Base-by-base conservation (phyloP, 2,797 vertebrate genomes). In the Eurystomus glaucurus region DNA sequence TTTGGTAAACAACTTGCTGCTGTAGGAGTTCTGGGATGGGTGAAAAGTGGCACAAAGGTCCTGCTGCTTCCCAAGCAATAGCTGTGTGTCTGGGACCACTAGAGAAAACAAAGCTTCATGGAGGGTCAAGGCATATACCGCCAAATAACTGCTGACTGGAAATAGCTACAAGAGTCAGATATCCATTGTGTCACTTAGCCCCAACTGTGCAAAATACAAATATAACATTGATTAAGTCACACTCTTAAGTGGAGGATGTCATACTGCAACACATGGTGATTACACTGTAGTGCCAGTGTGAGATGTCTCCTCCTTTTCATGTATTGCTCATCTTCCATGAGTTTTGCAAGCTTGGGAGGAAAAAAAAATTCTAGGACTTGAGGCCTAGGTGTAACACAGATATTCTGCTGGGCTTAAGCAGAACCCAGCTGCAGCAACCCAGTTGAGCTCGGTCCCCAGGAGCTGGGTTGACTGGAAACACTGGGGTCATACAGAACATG, bases 271-370 rank as follows among this genome's bases (percentile, higher is more conserved):
- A 57, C 10, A 4, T 0, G 13, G 25, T 29, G n/a, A 28, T 25
- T 28, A 6, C 31, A 6, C 20, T 17, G 15, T 10, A 31, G 2
- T 2, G 23, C 46, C 1, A 0, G 11, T 16, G 14, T 39, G 65
- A n/a, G 12, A n/a, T 48, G 11, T 51, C 35, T 11, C 5, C 1
- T 4, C 48, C 7, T 35, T 57, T 35, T 21, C 61, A 18, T 4
- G 14, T 23, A 4, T 11, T 37, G 39, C 51, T 75, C 20, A 25
- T 6, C 14, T 6, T 57, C 23, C 4, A 0, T 18, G 48, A 41
- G 25, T 43, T 91, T 74, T 74, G 69, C 10, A 69, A 77, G 29
- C 29, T 43, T 43, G 16, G 13, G 18, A 85, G 14, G n/a, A 48
- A 77, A 74, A 61, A 64, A 62, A 48, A 10, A 29, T 26, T 17